Base-by-base conservation (phyloP, 1,140 invertebrate species). In the Saccostrea glomerata region DNA sequence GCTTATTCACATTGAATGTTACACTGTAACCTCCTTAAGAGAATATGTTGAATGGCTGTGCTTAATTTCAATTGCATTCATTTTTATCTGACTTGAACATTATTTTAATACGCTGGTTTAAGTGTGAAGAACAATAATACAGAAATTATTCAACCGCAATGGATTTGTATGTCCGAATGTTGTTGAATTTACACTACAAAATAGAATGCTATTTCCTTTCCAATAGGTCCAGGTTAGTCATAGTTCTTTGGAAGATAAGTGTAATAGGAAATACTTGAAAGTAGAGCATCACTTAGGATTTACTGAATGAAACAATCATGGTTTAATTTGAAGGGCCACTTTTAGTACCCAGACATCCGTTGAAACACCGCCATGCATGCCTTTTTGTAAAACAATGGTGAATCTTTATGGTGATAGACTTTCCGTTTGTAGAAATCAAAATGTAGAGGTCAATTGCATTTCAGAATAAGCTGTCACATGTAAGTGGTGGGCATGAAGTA, bases 261-360 rank as follows among this genome's bases (percentile, higher is more conserved):
- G 30, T 77, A 25, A 77, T 77, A 77, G 70, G 70, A 77, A 77
- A 77, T 77, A 77, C 70, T 77, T 36, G 13, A 36, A 77, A 77
- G 13, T 25, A 77, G 70, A 77, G 11, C 11, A 15, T 30, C 70
- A 77, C 70, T 77, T 77, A 25, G 70, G 58, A 77, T 25, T 77
- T 77, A 36, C 70, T 77, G 70, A 77, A 77, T 77, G 70, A 77
- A 77, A 30, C 15, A 17, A 77, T 36, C 15, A 36, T 0, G 70
- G 25, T 77, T 5, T 77, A 25, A 77, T 15, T 47, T 77, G 12
- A 77, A 36, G 30, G 25, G 15, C 23, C 11, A 77, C 70, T 30
- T 36, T 30, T 13, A 77, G 12, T 15, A 30, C 70, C 25, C 12
- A 25, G 25, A 77, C 30, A 30, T 77, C 70, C 70, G 9, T 23